Percentiles rank a stretch among this genome's conserved stretches.
Evolutionary conservation across 2,888 invertebrate species (phyloP).

Genomic region (Leptopilina myrica): DNA sequence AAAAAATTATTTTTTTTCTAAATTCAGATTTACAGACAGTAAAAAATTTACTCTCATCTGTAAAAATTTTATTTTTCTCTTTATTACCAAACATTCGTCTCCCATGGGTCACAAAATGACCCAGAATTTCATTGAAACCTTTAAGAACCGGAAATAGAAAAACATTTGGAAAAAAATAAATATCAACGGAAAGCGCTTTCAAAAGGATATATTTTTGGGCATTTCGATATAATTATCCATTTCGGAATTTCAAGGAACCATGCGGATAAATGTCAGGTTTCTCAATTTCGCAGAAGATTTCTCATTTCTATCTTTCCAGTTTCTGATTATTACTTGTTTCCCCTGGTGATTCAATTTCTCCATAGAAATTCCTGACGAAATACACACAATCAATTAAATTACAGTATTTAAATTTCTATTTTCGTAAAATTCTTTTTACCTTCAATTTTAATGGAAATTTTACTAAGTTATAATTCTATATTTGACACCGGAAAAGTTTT

Average conservation of each 20-base stretch:
- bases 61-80: neutral
- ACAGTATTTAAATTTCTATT: slow-evolving; percentile 1
- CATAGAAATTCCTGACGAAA: neutral
- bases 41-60: too few species aligned
- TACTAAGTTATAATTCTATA: too few species aligned
- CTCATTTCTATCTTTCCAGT: neutral
- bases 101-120: neutral
- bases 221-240: slow-evolving; percentile 25
- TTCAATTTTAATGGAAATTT: too few species aligned
- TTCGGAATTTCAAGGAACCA: slow-evolving; percentile 20
- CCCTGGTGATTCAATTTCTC: neutral
- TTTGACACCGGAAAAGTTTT: too few species aligned
- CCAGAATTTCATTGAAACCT: neutral
- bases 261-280: slow-evolving; percentile 16
- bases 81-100: neutral
- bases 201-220: slow-evolving; percentile 12
- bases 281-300: slow-evolving; percentile 18
- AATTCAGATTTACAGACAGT: too few species aligned
- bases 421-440: too few species aligned
- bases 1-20: too few species aligned
- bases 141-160: slow-evolving; percentile 23
- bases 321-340: neutral
- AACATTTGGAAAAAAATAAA: slow-evolving; percentile 17
- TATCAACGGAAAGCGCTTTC: neutral
- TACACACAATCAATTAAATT: neutral